These are phyloP conservation scores for Alcedo quadribrachys DNA, from an alignment of 2,797 vertebrate genomes.

Conservation along the genomic window DNA sequence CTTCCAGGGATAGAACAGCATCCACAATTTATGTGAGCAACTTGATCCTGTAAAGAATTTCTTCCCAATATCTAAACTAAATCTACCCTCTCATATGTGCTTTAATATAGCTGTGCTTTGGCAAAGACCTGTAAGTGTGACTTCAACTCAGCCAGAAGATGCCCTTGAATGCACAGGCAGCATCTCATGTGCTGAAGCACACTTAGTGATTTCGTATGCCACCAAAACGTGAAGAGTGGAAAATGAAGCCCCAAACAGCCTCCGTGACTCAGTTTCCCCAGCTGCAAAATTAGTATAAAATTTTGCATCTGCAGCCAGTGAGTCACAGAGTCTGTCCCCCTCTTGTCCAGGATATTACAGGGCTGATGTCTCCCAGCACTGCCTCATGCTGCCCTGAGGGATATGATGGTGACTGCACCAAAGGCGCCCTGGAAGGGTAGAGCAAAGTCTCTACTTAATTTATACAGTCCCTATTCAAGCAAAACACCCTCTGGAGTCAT, in stretches of 20 bases:
- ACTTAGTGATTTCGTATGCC: accelerated
- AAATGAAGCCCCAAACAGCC: background rate
- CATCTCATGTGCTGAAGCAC: background rate
- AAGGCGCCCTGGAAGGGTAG: background rate
- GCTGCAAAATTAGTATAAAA: background rate
- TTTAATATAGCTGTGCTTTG: background rate
- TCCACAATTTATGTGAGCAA: accelerated
- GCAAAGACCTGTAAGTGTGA: background rate
- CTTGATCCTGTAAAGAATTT: background rate
- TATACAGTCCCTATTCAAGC: background rate
- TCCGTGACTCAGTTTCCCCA: conserved; percentile 15
- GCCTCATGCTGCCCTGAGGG: conserved; percentile 7
- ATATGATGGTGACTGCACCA: background rate
- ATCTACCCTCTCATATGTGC: background rate
- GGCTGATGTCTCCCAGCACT: background rate
- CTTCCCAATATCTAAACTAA: background rate
- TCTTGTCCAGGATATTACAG: background rate
- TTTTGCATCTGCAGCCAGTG: conserved; percentile 7
- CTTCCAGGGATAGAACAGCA: background rate
- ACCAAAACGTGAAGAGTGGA: background rate
- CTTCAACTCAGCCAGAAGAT: background rate
- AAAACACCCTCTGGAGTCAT: conserved; percentile 3
- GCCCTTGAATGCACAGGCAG: background rate
- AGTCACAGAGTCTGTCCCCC: conserved; percentile 24
- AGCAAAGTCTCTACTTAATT: conserved; percentile 19